Base-by-base conservation (phyloP, 2,888 invertebrate species). In the Theretra japonica region DNA sequence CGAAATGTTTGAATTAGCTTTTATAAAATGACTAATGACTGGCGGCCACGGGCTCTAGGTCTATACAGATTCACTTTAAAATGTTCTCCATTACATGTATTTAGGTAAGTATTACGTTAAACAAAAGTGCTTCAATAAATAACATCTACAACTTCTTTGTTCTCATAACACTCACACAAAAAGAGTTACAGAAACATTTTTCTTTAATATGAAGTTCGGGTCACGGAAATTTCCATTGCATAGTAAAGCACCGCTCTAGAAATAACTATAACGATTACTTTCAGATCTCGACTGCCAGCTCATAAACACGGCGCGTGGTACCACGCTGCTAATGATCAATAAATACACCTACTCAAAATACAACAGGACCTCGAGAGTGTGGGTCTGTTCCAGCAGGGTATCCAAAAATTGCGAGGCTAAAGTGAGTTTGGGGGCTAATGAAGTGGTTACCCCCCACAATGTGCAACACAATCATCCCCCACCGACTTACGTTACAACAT, bases 391-490 rank as follows among this genome's bases (percentile, higher is more conserved):
- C 17, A 65, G 65, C 23, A 65, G 65, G 6, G 21, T 65, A 17
- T 65, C 65, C 8, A 65, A 65, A 23, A 41, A 48, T 23, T 65
- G 65, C 23, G 48, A 65, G 15, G 65, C 65, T 17, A 65, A 65
- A 48, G 65, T 65, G 1, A 48, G 23, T 17, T 15, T 71, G n/a
- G 57, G 41, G 11, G 56, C 19, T 11, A 11, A 41, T 33, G 41
- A 25, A 33, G 28, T 57, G 8, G 58, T 71, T 8, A 30, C 23
- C 17, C 78, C 79, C 1, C 73, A 72, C 8, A 79, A 76, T 73
- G 69, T 75, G 7, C 30, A 60, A 7, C 76, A 79, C 48, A 76
- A 78, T 23, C 77, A 78, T 48, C 74, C 75, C 30, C 77, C 82
- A 0, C 80, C 81, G 0, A 74, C 68, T 6, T 80, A 77, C 69